Conservation (phyloP, 2,797 vertebrate genomes). For the Typhlichthys subterraneus region DNA sequence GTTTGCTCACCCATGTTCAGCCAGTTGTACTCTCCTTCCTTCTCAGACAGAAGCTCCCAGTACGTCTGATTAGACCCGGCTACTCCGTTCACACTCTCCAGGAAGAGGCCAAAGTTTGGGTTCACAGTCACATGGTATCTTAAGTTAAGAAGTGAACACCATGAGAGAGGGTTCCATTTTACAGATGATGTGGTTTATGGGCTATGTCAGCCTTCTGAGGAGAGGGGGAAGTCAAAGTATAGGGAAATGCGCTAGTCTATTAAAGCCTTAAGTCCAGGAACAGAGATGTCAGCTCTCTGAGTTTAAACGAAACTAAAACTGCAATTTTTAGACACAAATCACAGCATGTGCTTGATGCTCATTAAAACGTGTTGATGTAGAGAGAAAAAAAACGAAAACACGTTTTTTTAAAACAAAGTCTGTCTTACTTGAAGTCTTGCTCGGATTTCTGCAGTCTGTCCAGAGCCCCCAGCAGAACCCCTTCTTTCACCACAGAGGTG, state of each 20-base stretch:
- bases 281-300: no score
- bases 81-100: constrained; percentile 72
- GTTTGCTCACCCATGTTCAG: constrained; percentile 65
- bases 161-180: not conserved
- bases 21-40: constrained; percentile 39
- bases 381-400: constrained; percentile 1
- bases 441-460: constrained; percentile 61
- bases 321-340: no score
- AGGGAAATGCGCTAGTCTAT: no score
- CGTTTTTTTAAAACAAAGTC: not conserved
- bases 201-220: not conserved
- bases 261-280: no score
- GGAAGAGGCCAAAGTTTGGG: constrained; percentile 54
- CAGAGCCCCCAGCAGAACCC: constrained; percentile 66
- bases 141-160: constrained; percentile 21
- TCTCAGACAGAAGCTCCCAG: constrained; percentile 73
- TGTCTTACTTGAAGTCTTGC: constrained; percentile 59
- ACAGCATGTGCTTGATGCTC: no score
- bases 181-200: constrained; percentile 6
- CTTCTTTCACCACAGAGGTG: constrained; percentile 53
- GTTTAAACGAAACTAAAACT: no score
- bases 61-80: constrained; percentile 61
- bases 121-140: constrained; percentile 64
- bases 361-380: not conserved
- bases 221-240: not conserved